A percentile compares a stretch with the other conserved stretches of the same genome.
These are phyloP conservation scores for Grammomys surdaster DNA, from an alignment of 2,113 vertebrate species.

Conservation along the genomic window DNA sequence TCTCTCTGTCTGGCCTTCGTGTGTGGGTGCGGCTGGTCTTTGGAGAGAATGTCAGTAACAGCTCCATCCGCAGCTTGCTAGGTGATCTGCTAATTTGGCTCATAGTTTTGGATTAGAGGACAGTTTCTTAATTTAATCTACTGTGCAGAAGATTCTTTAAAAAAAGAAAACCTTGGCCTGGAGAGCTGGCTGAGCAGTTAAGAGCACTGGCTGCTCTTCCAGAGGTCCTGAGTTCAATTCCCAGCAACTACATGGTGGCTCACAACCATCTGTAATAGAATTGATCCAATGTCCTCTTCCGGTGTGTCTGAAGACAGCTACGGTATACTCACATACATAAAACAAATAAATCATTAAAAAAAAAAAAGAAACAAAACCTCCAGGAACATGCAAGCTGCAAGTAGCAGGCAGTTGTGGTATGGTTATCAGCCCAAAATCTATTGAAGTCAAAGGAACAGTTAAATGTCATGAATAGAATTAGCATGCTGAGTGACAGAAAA, in stretches of 20 bases:
- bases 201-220: no score
- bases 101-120: not conserved
- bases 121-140: not conserved
- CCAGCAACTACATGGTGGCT: no score
- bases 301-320: no score
- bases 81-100: not conserved
- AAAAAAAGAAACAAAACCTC: not conserved
- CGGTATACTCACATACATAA: no score
- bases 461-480: not conserved
- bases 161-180: no score
- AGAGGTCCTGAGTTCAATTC: no score
- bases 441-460: not conserved
- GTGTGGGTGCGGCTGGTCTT: not conserved
- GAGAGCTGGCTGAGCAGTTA: no score
- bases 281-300: no score
- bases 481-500: not conserved
- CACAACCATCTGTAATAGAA: no score
- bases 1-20: no score
- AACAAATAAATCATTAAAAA: no score
- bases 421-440: not conserved
- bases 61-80: not conserved
- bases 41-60: not conserved
- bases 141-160: not conserved
- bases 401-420: accelerated
- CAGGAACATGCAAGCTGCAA: not conserved